phyloP scores from a whole-genome alignment of 2,888 invertebrate species.

The Lamproptera curius region DNA sequence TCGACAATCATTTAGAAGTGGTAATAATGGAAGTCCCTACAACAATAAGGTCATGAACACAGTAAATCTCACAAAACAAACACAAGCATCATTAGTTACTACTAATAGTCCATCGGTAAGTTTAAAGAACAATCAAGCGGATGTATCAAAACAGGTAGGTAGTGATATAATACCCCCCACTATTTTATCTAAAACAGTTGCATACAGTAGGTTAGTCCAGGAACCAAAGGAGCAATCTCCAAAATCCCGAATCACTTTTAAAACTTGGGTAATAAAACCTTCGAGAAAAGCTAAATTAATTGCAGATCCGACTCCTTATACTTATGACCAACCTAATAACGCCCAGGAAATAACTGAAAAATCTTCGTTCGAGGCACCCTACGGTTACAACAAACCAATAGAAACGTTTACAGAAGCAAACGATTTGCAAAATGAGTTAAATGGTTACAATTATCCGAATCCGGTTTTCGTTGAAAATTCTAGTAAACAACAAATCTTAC shows the following conservation, averaged over 20 bases:
- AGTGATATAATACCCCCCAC: constrained; percentile 45
- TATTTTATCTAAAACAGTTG: constrained; percentile 58
- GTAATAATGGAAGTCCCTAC: constrained; percentile 43
- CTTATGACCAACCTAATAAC: constrained; percentile 44
- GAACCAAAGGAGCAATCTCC: constrained; percentile 52
- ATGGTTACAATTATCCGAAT: constrained; percentile 36
- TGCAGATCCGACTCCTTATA: constrained; percentile 48
- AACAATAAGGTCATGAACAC: constrained; percentile 11
- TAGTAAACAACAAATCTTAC: constrained; percentile 34
- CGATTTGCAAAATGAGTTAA: constrained; percentile 16
- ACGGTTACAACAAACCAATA: constrained; percentile 36
- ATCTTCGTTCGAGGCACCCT: constrained; percentile 39
- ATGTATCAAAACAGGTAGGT: constrained; percentile 62
- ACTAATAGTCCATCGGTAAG: not conserved
- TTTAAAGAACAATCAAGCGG: constrained; percentile 28
- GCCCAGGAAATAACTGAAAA: constrained; percentile 33
- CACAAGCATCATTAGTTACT: constrained; percentile 30
- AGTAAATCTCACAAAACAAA: constrained; percentile 40
- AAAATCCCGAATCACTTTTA: constrained; percentile 62
- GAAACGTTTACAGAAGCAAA: constrained; percentile 20
- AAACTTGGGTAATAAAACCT: constrained; percentile 70
- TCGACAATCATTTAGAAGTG: constrained; percentile 22
- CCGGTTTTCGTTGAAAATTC: constrained; percentile 41
- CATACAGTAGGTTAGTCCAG: constrained; percentile 54
- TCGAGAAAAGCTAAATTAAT: constrained; percentile 49